Conservation (phyloP, 2,113 vertebrate genomes). For the Dinomys branickii region DNA sequence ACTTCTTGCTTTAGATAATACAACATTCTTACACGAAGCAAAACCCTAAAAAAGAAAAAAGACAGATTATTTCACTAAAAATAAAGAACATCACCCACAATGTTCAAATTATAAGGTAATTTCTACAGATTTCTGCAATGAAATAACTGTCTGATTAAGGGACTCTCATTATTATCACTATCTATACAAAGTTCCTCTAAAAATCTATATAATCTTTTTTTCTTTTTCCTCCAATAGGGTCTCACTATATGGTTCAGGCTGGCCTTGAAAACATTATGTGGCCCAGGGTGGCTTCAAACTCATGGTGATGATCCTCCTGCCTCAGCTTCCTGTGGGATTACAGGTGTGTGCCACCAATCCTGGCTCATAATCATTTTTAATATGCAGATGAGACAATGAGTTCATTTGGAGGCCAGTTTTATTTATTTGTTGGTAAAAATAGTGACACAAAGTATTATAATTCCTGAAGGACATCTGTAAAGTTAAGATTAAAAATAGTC, state of each 20-base stretch:
- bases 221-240: not conserved
- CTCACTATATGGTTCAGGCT: not conserved
- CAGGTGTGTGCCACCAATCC: not conserved
- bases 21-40: constrained; percentile 98
- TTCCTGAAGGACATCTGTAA: not conserved
- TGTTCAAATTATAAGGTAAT: constrained; percentile 4
- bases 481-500: not conserved
- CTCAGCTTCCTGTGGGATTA: not conserved
- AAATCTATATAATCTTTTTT: not conserved
- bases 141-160: constrained; percentile 58
- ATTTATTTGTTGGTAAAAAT: constrained; percentile 46
- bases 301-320: not conserved
- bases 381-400: not conserved
- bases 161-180: constrained; percentile 30
- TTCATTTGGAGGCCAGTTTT: constrained; percentile 36
- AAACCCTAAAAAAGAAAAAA: constrained; percentile 88
- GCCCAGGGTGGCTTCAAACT: not conserved
- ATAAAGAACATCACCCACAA: not conserved
- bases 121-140: constrained; percentile 12
- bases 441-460: not conserved
- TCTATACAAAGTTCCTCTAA: constrained; percentile 7
- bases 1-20: constrained; percentile 99
- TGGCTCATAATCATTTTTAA: constrained; percentile 40
- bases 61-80: constrained; percentile 50
- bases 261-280: not conserved